Percentiles rank a stretch among this genome's conserved stretches.
These are phyloP conservation scores for Chelidonichthys spinosus DNA, from an alignment of 2,797 vertebrate genomes.

Conservation along the genomic window DNA sequence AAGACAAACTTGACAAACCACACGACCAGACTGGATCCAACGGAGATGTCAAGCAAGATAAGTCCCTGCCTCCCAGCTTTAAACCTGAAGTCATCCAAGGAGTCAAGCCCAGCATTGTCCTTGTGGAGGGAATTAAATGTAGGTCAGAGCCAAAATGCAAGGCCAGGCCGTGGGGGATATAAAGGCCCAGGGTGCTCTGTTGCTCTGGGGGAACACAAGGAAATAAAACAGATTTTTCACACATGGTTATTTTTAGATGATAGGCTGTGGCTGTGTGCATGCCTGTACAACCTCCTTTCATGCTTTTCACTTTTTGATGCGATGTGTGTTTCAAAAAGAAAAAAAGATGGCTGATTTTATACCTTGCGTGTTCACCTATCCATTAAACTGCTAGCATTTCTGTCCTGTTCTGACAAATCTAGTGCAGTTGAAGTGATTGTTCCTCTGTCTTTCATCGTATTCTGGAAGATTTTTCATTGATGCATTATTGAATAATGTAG, in stretches of 20 bases:
- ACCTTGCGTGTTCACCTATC: slow-evolving; percentile 23
- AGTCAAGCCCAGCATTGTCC: slow-evolving; percentile 58
- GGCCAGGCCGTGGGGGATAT: slow-evolving; percentile 55
- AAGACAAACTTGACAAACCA: not conserved
- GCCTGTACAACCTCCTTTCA: slow-evolving; percentile 40
- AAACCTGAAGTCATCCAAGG: slow-evolving; percentile 42
- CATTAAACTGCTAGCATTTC: slow-evolving; percentile 30
- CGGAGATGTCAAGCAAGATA: slow-evolving; percentile 29
- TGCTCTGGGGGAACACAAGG: slow-evolving; percentile 64
- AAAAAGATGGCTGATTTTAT: slow-evolving; percentile 49
- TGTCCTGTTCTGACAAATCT: slow-evolving; percentile 26
- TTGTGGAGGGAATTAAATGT: slow-evolving; percentile 78
- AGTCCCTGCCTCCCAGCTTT: slow-evolving; percentile 25
- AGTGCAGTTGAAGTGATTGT: slow-evolving; percentile 20
- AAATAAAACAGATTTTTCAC: slow-evolving; percentile 79
- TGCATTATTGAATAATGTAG: slow-evolving; percentile 27
- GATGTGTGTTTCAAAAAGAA: slow-evolving; percentile 43
- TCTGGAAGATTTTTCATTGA: slow-evolving; percentile 35
- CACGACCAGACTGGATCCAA: slow-evolving; percentile 13
- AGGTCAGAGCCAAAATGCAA: slow-evolving; percentile 78
- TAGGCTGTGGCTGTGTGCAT: slow-evolving; percentile 44
- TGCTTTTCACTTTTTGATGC: slow-evolving; percentile 60
- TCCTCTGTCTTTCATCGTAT: slow-evolving; percentile 18
- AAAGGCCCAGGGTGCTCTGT: slow-evolving; percentile 59
- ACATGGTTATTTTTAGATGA: slow-evolving; percentile 80